phyloP scores from a whole-genome alignment of 2,888 invertebrate species.

The Drosophila mercatorum region DNA sequence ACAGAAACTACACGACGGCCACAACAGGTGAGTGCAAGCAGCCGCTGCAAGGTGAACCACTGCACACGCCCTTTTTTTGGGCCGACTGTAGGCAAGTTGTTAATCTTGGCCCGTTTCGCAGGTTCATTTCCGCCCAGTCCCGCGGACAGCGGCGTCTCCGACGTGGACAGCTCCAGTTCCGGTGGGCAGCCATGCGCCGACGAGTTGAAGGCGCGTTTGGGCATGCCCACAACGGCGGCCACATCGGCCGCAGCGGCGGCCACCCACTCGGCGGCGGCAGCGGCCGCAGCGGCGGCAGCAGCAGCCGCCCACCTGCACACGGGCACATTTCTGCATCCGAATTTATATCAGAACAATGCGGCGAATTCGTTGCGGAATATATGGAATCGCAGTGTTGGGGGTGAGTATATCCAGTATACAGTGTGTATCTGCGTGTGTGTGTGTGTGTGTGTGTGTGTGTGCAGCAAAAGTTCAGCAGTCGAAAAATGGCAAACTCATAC shows the following conservation, averaged over 20 bases:
- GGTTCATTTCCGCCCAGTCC: slow-evolving; percentile 98
- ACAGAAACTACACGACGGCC: slow-evolving; percentile 84
- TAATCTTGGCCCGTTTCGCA: slow-evolving; percentile 82
- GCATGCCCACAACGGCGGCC: slow-evolving; percentile 86
- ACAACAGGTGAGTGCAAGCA: slow-evolving; percentile 83
- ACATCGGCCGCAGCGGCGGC: slow-evolving; percentile 55
- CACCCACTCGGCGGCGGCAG: slow-evolving; percentile 68
- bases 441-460: background rate
- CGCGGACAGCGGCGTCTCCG: slow-evolving; percentile 98
- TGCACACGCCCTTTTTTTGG: slow-evolving; percentile 57
- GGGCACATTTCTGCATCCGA: slow-evolving; percentile 87
- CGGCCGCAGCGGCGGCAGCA: slow-evolving; percentile 70
- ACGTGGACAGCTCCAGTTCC: slow-evolving; percentile 97
- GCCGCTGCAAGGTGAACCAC: slow-evolving; percentile 57
- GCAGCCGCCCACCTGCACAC: slow-evolving; percentile 82
- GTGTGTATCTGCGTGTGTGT: background rate
- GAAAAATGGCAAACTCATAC: slow-evolving; percentile 46
- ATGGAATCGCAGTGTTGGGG: slow-evolving; percentile 85
- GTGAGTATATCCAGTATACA: slow-evolving; percentile 77
- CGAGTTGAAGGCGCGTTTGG: slow-evolving; percentile 94
- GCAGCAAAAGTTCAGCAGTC: slow-evolving; percentile 44
- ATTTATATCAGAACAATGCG: slow-evolving; percentile 88
- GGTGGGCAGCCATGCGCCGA: slow-evolving; percentile 89
- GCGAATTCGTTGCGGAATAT: slow-evolving; percentile 85
- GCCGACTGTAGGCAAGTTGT: slow-evolving; percentile 8